Base-by-base conservation (phyloP, 2,797 vertebrate species). In the Bryconaethiops microstoma region DNA sequence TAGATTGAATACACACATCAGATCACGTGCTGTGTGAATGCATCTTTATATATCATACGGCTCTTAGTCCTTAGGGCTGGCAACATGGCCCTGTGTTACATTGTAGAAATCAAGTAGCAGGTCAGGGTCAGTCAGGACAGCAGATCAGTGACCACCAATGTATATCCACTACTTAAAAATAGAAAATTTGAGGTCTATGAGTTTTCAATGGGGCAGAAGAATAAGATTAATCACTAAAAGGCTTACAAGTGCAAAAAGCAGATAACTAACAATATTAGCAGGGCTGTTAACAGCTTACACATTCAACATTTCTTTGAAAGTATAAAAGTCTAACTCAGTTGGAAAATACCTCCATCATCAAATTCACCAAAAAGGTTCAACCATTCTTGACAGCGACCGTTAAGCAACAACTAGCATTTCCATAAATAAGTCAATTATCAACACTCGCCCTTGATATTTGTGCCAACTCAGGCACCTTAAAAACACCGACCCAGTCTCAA, bases 401-500 rank as follows among this genome's bases (percentile, higher is more conserved):
- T 84, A 74, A 86, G 74, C 73, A 74, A 77, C 29, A 68, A 52
- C 42, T 21, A 23, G 67, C 1, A 23, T 73, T 82, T 78, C 77
- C 40, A 77, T 75, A 78, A 73, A 45, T 8, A 23, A 63, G 77
- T 86, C 59, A 86, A 77, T 74, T 73, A 86, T 89, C 81, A 86
- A 76, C 82, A 14, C 4, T 21, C 74, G 54, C 78, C 7, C 13
- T 10, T 16, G 62, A 48, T 6, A 82, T 87, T 75, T 87, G 68
- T 88, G 89, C 82, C 60, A 85, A 83, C n/a, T 80, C 87, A 89
- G 88, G 87, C 84, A 86, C 64, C 87, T 75, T 88, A 9, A 55
- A 70, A 83, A 76, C 74, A 84, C 67, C 48, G 82, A 79, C 71
- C 64, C 65, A n/a, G 23, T 52, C 19, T 69, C 57, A 23, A 63